Evolutionary conservation across 2,113 vertebrate genomes (phyloP).

Genomic region (Scopus umbretta): DNA sequence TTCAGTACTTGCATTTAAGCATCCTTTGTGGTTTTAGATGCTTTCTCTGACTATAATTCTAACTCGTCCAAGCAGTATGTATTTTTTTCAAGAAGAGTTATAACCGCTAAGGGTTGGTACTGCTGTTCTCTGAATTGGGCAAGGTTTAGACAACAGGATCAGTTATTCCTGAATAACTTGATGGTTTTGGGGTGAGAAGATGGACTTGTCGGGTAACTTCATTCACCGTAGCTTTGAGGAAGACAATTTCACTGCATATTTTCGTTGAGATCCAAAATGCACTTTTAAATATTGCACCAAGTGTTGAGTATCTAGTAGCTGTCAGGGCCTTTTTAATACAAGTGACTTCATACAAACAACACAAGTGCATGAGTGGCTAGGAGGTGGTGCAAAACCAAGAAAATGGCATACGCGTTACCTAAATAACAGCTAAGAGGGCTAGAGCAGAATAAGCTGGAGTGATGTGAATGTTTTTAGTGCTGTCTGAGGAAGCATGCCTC

Average conservation of each 20-base stretch:
- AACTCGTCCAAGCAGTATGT: accelerated
- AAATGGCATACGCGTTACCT: accelerated
- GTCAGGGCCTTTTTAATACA: background rate
- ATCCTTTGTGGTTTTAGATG: background rate
- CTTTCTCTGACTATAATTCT: background rate
- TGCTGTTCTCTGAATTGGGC: background rate
- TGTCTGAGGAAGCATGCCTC: background rate
- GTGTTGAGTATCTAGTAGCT: background rate
- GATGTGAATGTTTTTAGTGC: background rate
- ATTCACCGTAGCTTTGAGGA: background rate
- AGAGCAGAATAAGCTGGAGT: background rate
- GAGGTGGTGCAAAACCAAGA: background rate
- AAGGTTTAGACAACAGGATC: background rate
- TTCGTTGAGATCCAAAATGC: background rate
- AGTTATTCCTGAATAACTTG: background rate
- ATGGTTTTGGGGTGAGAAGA: background rate
- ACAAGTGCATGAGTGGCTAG: background rate
- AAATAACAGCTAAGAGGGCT: background rate
- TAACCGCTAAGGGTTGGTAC: background rate
- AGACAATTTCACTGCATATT: accelerated
- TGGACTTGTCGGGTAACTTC: background rate
- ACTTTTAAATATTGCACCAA: background rate
- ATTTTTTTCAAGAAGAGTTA: background rate
- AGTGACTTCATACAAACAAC: background rate
- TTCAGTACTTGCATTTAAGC: background rate